Evolutionary conservation across 2,888 invertebrate genomes (phyloP).

Genomic region (Molorchus minor): DNA sequence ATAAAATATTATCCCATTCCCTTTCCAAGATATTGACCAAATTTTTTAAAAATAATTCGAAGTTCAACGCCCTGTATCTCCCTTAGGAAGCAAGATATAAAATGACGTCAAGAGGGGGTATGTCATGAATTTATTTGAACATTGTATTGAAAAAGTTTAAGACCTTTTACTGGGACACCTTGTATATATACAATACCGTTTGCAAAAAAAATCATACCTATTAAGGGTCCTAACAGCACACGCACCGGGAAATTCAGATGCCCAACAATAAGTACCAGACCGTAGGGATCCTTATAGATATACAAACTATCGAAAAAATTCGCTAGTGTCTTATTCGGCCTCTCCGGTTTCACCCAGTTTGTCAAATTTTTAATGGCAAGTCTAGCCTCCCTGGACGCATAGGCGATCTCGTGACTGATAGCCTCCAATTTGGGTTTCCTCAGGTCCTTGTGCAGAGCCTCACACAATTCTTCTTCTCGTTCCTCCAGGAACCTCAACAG

Average conservation of each 20-base stretch:
- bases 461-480: slow-evolving; percentile 78
- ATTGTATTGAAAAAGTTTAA: too few species aligned
- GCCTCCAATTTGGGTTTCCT: slow-evolving; percentile 81
- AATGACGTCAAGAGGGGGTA: too few species aligned
- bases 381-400: slow-evolving; percentile 77
- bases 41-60: too few species aligned
- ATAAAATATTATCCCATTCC: too few species aligned
- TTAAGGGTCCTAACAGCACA: slow-evolving; percentile 78
- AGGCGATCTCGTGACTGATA: slow-evolving; percentile 78
- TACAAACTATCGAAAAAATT: slow-evolving; percentile 78
- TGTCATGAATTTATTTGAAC: too few species aligned
- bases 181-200: too few species aligned
- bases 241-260: slow-evolving; percentile 98
- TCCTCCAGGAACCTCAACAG: slow-evolving; percentile 68
- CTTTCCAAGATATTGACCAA: too few species aligned
- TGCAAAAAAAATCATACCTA: too few species aligned
- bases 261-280: slow-evolving; percentile 88
- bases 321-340: slow-evolving; percentile 74
- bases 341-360: slow-evolving; percentile 80
- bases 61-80: too few species aligned
- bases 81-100: too few species aligned
- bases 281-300: slow-evolving; percentile 88
- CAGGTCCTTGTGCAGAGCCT: slow-evolving; percentile 72
- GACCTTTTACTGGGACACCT: too few species aligned
- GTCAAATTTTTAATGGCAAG: slow-evolving; percentile 75